These are phyloP conservation scores for Liolophura sinensis DNA, from an alignment of 1,140 invertebrate species.

Conservation along the genomic window DNA sequence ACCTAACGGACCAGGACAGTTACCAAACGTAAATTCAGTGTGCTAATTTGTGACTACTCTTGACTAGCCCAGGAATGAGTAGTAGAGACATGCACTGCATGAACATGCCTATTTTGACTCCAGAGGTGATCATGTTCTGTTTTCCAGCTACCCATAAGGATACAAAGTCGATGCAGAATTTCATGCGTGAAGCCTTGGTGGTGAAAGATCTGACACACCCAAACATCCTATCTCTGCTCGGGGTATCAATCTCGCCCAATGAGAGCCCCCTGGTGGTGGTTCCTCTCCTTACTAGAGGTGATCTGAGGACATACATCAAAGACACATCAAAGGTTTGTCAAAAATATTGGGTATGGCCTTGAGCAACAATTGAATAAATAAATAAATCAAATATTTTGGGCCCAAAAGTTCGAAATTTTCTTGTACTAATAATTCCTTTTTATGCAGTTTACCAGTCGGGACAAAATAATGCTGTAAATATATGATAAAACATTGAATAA, in stretches of 20 bases:
- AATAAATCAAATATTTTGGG: too few relatives aligned
- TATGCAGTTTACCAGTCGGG: too few relatives aligned
- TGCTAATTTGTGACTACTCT: background rate
- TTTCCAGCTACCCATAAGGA: slow-evolving; percentile 40
- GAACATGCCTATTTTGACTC: background rate
- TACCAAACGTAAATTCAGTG: too few relatives aligned
- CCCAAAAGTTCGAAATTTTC: too few relatives aligned
- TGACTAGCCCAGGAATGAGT: background rate
- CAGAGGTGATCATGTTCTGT: slow-evolving; percentile 15
- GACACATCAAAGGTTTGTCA: slow-evolving; percentile 56
- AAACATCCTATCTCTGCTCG: slow-evolving; percentile 57
- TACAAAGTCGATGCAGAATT: slow-evolving; percentile 48
- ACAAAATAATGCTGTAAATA: too few relatives aligned
- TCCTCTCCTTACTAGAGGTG: slow-evolving; percentile 59
- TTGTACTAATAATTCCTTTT: too few relatives aligned
- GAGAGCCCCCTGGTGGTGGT: slow-evolving; percentile 58
- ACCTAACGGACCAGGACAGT: too few relatives aligned
- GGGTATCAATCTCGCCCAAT: slow-evolving; percentile 52
- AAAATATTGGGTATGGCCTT: too few relatives aligned
- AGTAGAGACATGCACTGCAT: background rate
- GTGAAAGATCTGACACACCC: slow-evolving; percentile 60
- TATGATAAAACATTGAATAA: too few relatives aligned
- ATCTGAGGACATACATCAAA: slow-evolving; percentile 59
- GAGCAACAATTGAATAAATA: background rate
- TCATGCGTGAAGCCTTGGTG: slow-evolving; percentile 57